phyloP scores from a whole-genome alignment of 2,888 invertebrate species.

The Tyria jacobaeae region DNA sequence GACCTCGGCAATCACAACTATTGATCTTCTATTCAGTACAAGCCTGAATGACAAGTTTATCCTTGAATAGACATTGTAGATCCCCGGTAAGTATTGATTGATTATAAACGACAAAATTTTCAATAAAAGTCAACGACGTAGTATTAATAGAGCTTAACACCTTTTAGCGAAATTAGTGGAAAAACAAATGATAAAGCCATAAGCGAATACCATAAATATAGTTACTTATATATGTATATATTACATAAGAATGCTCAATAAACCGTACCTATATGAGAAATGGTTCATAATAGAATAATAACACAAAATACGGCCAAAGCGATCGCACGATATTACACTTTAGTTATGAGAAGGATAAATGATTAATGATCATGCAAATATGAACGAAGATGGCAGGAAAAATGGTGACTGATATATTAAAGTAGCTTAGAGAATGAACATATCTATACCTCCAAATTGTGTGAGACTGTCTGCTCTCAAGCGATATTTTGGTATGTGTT shows the following conservation, averaged over 20 bases:
- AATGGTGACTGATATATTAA: background rate
- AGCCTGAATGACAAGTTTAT: constrained; percentile 11
- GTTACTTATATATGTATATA: too few species aligned
- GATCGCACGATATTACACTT: background rate
- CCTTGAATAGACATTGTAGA: constrained; percentile 17
- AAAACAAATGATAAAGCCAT: background rate
- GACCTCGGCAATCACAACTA: constrained; percentile 12
- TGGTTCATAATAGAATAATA: background rate
- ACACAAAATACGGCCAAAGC: background rate
- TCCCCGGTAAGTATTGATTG: constrained; percentile 4
- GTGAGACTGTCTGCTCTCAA: constrained; percentile 97
- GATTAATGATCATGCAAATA: too few species aligned
- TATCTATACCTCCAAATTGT: constrained; percentile 92
- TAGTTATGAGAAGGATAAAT: background rate
- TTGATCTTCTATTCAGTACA: constrained; percentile 17
- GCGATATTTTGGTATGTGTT: constrained; percentile 97
- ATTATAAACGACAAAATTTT: constrained; percentile 2
- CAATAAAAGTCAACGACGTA: background rate
- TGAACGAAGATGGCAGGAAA: background rate
- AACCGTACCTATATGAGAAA: background rate
- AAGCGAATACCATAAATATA: background rate
- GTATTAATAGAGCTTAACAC: background rate
- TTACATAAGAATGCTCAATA: constrained; percentile 1
- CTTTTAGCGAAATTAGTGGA: background rate
- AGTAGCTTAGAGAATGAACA: constrained; percentile 55